phyloP scores from a whole-genome alignment of 1,140 invertebrate genomes.

The Trichoplusia ni region DNA sequence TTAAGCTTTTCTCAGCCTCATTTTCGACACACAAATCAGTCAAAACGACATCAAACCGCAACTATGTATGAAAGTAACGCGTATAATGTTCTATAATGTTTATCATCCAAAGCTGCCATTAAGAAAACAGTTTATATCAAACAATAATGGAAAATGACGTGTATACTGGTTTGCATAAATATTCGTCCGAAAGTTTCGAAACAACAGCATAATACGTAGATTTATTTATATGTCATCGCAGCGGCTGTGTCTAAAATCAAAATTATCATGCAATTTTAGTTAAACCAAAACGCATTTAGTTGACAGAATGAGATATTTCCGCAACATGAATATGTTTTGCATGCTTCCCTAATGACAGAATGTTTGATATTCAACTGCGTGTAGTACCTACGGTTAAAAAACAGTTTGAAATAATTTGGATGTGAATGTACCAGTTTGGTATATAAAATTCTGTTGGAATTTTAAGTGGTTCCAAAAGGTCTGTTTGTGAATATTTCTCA shows the following conservation, averaged over 20 bases:
- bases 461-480: constrained; percentile 54
- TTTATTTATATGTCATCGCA: constrained; percentile 58
- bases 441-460: constrained; percentile 38
- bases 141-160: constrained; percentile 8
- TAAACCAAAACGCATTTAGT: constrained; percentile 61
- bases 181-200: not conserved
- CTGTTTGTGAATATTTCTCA: not conserved
- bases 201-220: constrained; percentile 14
- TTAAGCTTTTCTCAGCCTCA: not conserved
- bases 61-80: not conserved
- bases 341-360: constrained; percentile 43
- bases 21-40: not conserved
- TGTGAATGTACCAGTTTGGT: not conserved
- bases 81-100: not conserved
- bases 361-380: constrained; percentile 46
- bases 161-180: not conserved
- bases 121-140: constrained; percentile 1
- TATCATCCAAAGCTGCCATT: not conserved
- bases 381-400: not conserved
- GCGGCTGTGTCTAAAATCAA: constrained; percentile 59
- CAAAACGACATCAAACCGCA: not conserved
- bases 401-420: not conserved
- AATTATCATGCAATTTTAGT: constrained; percentile 73
- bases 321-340: constrained; percentile 49
- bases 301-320: constrained; percentile 67